Base-by-base conservation (phyloP, 2,113 vertebrate species). In the Ptychochromis oligacanthus region DNA sequence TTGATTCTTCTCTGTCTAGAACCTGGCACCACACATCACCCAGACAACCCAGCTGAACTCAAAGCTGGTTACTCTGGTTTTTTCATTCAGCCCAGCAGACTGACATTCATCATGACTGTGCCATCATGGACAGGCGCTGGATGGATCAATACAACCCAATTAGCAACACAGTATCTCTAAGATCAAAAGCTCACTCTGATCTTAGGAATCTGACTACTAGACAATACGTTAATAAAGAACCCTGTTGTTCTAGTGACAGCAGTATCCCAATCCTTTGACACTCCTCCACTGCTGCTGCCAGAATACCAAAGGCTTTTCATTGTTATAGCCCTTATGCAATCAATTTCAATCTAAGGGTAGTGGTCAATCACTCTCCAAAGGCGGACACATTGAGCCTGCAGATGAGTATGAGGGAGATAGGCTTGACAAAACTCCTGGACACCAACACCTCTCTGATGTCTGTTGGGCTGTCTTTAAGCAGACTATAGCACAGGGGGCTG, bases 291-390 rank as follows among this genome's bases (percentile, higher is more conserved):
- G 52, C 75, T 74, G 22, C 79, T 38, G 80, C 84, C 74, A 80
- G 92, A 91, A 93, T 91, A 92, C 81, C 88, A 93, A 91, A 82
- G 87, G 88, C 70, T 31, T 88, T 83, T 91, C 83, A 91, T 92
- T 94, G 90, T 95, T 94, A 92, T 74, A 31, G 81, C 77, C 75
- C 88, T 90, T 87, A 86, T 85, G 82, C 93, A 93, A 95, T 95
- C 94, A 93, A 95, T 95, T 94, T 89, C 89, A 92, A 93, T 95
- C 90, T 91, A 90, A 90, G 87, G 67, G 76, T 79, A 76, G 90
- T 91, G 91, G 93, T 93, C 91, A 94, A 93, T 94, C 92, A 92
- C 80, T 84, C 59, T 81, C 84, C 79, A 55, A 87, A 84, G 62
- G 90, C 14, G 22, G 83, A 92, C 82, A 87, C 77, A 36, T 61